Conservation (phyloP, 2,888 invertebrate species). For the Ennomos erosarius region DNA sequence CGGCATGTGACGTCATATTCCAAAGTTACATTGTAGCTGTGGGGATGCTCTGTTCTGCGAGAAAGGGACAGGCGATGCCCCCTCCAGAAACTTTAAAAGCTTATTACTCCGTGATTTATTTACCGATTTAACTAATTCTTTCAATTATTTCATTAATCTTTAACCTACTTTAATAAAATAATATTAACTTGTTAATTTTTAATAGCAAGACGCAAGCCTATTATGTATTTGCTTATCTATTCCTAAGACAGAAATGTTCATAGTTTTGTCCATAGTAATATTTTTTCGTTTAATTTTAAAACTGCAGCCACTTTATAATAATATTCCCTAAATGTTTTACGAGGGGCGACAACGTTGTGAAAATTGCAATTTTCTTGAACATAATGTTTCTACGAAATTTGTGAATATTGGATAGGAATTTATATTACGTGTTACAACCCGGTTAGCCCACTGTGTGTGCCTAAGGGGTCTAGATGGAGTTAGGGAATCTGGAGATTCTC, state of each 20-base stretch:
- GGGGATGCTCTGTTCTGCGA: too few species aligned
- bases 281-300: constrained; percentile 22
- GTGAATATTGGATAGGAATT: constrained; percentile 84
- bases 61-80: too few species aligned
- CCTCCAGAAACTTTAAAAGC: too few species aligned
- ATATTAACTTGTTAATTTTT: too few species aligned
- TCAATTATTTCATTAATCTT: too few species aligned
- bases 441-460: constrained; percentile 37
- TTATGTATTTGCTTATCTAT: too few species aligned
- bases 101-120: too few species aligned
- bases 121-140: too few species aligned
- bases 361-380: constrained; percentile 76
- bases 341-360: constrained; percentile 54
- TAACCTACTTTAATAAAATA: too few species aligned
- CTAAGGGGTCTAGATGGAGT: constrained; percentile 20
- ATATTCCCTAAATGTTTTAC: constrained; percentile 59
- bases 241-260: neutral
- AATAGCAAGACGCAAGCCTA: too few species aligned
- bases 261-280: neutral
- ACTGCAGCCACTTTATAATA: constrained; percentile 44
- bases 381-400: constrained; percentile 78
- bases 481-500: neutral
- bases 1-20: too few species aligned
- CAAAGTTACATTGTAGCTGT: too few species aligned
- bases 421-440: constrained; percentile 73